Base-by-base conservation (phyloP, 2,888 invertebrate genomes). In the Lordiphosa andalusiaca region DNA sequence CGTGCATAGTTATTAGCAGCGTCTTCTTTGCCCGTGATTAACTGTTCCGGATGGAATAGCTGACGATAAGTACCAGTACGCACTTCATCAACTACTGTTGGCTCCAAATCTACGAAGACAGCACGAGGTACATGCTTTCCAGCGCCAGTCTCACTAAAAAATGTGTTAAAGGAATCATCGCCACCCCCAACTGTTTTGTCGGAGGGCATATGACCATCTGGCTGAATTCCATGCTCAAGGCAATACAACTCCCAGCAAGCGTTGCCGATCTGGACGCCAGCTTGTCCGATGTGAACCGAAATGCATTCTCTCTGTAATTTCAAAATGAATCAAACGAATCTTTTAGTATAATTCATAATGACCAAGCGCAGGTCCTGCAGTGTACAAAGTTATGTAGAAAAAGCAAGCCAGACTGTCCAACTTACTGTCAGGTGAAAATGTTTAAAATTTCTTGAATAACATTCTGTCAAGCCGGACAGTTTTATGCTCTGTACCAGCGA, bases 1-100 rank as follows among this genome's bases (percentile, higher is more conserved):
- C 97, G 92, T 0, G 97, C 97, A 80, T 97, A 97, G 91, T 97
- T 97, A 90, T 97, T 97, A 56, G 97, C 97, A 0, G 97, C 96
- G 86, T 97, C 96, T 88, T 96, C 96, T 88, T 97, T 96, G 64
- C 97, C 97, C 47, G 95, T 96, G 87, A 97, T 96, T 73, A 97
- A 91, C 88, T 97, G 97, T 86, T 97, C 96, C 0, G 97, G 97
- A 87, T 97, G 97, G 90, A 96, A 97, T 46, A 97, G 91, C 83
- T 93, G 93, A 1, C 95, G 93, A 90, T 97, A 97, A 0, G 94
- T 93, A 65, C 96, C 96, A 21, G 93, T 94, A 69, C 95, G 93
- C 40, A 96, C 94, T 88, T 95, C 95, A 84, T 96, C 96, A 95
- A 98, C 96, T 36, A 97, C 97, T 71, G 97, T 97, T 56, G 97